Conservation (phyloP, 2,888 invertebrate species). For the Drosophila fulvimacula region DNA sequence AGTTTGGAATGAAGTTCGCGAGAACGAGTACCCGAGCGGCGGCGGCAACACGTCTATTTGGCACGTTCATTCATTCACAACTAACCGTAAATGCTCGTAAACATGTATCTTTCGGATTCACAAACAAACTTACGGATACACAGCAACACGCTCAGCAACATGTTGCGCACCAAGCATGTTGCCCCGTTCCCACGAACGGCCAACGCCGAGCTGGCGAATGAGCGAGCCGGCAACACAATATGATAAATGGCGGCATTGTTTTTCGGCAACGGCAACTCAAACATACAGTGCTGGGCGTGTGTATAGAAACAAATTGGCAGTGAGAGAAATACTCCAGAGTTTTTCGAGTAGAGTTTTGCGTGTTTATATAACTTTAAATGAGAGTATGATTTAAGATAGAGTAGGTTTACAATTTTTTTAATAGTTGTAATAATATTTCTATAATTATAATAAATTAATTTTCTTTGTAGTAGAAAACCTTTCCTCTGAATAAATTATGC, state of each 20-base stretch:
- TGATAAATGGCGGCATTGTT: conserved; percentile 81
- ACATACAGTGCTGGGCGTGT: conserved; percentile 30
- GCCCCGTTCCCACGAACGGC: conserved; percentile 40
- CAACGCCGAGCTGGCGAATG: conserved; percentile 50
- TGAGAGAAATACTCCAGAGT: too few species aligned
- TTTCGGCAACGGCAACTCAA: conserved; percentile 52
- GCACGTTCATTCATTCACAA: conserved; percentile 85
- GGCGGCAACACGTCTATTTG: conserved; percentile 83
- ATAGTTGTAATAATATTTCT: too few species aligned
- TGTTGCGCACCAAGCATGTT: conserved; percentile 41
- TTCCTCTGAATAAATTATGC: too few species aligned
- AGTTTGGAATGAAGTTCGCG: conserved; percentile 64
- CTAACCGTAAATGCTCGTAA: conserved; percentile 79
- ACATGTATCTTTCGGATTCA: conserved; percentile 73
- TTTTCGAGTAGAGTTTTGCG: too few species aligned
- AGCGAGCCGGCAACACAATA: conserved; percentile 63
- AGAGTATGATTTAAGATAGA: neutral
- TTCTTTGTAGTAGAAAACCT: too few species aligned
- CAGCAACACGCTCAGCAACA: conserved; percentile 57
- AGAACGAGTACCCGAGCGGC: conserved; percentile 67
- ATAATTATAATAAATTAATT: neutral
- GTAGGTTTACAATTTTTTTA: neutral
- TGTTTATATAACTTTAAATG: neutral
- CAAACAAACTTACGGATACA: conserved; percentile 45
- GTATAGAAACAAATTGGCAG: conserved; percentile 42